Evolutionary conservation across 2,888 invertebrate species (phyloP), one percentile per base, ranked within the genome.

Genomic region (Mythimna pallens): DNA sequence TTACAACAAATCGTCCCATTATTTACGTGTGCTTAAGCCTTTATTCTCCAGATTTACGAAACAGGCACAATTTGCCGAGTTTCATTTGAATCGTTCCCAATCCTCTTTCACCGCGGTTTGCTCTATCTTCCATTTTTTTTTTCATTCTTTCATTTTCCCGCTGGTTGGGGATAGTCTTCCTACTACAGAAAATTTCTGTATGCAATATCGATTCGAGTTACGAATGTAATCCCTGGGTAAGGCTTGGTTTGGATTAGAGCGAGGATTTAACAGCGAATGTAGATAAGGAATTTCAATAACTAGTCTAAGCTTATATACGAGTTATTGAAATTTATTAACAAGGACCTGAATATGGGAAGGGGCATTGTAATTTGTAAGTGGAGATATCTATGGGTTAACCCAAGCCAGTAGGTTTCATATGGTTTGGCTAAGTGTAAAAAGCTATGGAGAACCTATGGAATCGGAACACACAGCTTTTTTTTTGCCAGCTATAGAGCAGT

Each of bases 101-200:
- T 80, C 84, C 71, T 25, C 74, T 72, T 71, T 63, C 67, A 50
- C 10, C 34, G 36, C 8, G 64, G 73, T 75, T 85, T 83, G 76
- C 62, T 75, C 68, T 63, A 64, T 74, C 47, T 76, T 83, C 70
- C 66, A 63, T 73, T 80, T 80, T 47, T 47, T 72, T 76, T 80
- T 73, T 34, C 70, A 73, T 76, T 74, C 58, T 68, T 72, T 65
- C 73, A 64, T 78, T 86, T 36, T 65, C 54, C 43, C 3, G 40
- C 43, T 70, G 36, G 40, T 65, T 36, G 47, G 7, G 12, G 5
- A 55, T 70, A 58, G 54, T 47, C 52, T 65, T 61, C 34, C 25
- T 20, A 58, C 54, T 40, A 72, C 52, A 79, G 57, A 63, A 70
- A 66, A 70, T 67, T 58, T 77, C 25, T 12, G 30, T 75, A 71